A percentile compares a stretch with the other conserved stretches of the same genome.
phyloP scores from a whole-genome alignment of 2,113 vertebrate species.

The Melospiza melodia region DNA sequence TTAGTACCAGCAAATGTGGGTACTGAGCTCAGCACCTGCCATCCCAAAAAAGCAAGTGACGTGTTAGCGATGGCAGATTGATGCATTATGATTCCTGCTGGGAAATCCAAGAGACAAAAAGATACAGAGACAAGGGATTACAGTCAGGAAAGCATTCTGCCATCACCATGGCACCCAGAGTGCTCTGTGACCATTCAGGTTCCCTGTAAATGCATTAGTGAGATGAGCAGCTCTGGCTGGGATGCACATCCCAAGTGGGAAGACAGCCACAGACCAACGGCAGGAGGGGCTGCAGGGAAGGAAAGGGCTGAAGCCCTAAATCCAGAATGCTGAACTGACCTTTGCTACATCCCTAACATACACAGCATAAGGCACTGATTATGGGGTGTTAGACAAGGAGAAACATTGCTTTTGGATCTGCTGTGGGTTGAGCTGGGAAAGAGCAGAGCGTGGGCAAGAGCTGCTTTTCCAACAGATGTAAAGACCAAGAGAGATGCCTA shows the following conservation, averaged over 20 bases:
- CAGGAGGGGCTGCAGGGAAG: not conserved
- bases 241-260: not conserved
- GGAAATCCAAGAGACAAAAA: not conserved
- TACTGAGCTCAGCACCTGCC: not conserved
- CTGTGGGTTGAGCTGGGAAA: not conserved
- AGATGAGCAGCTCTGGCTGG: not conserved
- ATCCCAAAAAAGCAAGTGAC: not conserved
- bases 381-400: not conserved
- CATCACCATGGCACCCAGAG: not conserved
- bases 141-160: not conserved
- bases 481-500: not conserved
- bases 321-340: not conserved
- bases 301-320: not conserved
- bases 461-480: not conserved
- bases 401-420: not conserved
- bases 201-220: fast-evolving
- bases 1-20: not conserved
- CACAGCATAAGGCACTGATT: not conserved
- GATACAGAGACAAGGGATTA: not conserved
- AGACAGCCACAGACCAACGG: not conserved
- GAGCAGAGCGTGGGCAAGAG: fast-evolving
- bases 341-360: fast-evolving
- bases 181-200: not conserved
- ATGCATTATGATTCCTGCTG: not conserved
- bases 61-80: not conserved